Percentiles rank a stretch among this genome's conserved stretches.
Evolutionary conservation across 2,113 vertebrate species (phyloP).

Genomic region (Apistogramma diplotaenia): DNA sequence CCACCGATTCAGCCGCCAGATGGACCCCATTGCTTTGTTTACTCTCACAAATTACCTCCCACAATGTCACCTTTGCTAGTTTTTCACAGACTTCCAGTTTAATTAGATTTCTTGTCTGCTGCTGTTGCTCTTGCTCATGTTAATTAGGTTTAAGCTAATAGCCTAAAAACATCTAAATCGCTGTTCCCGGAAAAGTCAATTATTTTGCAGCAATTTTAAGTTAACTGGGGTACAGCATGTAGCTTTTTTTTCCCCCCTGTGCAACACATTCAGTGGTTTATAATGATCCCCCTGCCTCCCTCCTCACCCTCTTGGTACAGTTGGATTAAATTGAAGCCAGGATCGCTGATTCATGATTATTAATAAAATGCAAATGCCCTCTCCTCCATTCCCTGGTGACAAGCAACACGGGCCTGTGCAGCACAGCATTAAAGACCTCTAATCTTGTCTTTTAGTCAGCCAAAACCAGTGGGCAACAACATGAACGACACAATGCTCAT

Average conservation of each 20-base stretch:
- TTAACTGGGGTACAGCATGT: conserved; percentile 12
- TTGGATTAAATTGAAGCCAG: conserved; percentile 38
- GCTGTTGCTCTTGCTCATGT: conserved; percentile 47
- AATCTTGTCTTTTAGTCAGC: conserved; percentile 83
- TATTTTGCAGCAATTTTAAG: conserved; percentile 22
- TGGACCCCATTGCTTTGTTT: conserved; percentile 65
- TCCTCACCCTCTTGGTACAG: conserved; percentile 1
- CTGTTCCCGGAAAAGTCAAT: conserved; percentile 36
- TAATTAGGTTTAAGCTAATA: conserved; percentile 68
- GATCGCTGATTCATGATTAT: conserved; percentile 62
- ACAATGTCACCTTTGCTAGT: conserved; percentile 67
- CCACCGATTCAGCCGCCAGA: conserved; percentile 41
- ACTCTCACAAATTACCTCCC: conserved; percentile 62
- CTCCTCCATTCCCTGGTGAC: conserved; percentile 36
- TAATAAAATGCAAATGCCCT: conserved; percentile 60
- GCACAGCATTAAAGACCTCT: conserved; percentile 67
- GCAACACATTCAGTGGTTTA: not conserved
- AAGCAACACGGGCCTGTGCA: conserved; percentile 44
- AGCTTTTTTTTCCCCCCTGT: not conserved
- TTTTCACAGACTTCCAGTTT: conserved; percentile 55
- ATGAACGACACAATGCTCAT: conserved; percentile 90
- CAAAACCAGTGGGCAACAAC: conserved; percentile 80
- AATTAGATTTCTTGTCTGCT: conserved; percentile 66
- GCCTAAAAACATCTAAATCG: conserved; percentile 54
- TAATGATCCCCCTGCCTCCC: not conserved